Base-by-base conservation (phyloP, 2,113 vertebrate genomes). In the Eulemur rufifrons region DNA sequence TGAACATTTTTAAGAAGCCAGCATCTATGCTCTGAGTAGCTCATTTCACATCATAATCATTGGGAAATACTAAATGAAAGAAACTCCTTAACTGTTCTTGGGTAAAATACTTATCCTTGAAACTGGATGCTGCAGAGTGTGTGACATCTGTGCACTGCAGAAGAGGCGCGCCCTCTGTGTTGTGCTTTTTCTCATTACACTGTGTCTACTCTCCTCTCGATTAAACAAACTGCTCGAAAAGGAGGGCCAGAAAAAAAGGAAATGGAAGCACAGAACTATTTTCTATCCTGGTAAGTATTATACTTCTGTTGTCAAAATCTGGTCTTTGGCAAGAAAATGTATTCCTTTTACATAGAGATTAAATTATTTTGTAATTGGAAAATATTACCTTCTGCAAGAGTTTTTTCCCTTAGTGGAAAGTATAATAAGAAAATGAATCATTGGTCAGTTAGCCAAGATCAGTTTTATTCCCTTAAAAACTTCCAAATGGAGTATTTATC, bases 31-130 rank as follows among this genome's bases (percentile, higher is more conserved):
- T 86, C 42, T 93, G 20, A 81, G 7, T 80, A 74, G 47, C 32
- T 59, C 42, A 76, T 88, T 96, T 91, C 23, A 80, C 25, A 78
- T 42, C 10, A 42, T 86, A 76, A 80, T 39, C 73, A 21, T 39
- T 86, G 92, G 76, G n/a, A 85, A 52, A 69, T 93, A 73, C 4
- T n/a, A 74, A 50, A 50, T 93, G n/a, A 91, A 78, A 89, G 37
- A 63, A 81, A 81, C 18, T 2, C 14, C 29, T 89, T 81, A 74
- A 34, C 45, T 5, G 63, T 32, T 59, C 27, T 89, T 12, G 82
- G 39, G 29, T 73, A 66, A 94, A 92, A 85, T 32, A 25, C n/a
- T 54, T 91, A 39, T 45, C 45, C 74, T 7, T 69, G 23, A 86
- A 91, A 18, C 34, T 73, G 61, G 47, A 23, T 56, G 74, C 50